Evolutionary conservation across 2,797 vertebrate species (phyloP), one percentile per base, ranked within the genome.

Genomic region (Sebastolobus altivelis): DNA sequence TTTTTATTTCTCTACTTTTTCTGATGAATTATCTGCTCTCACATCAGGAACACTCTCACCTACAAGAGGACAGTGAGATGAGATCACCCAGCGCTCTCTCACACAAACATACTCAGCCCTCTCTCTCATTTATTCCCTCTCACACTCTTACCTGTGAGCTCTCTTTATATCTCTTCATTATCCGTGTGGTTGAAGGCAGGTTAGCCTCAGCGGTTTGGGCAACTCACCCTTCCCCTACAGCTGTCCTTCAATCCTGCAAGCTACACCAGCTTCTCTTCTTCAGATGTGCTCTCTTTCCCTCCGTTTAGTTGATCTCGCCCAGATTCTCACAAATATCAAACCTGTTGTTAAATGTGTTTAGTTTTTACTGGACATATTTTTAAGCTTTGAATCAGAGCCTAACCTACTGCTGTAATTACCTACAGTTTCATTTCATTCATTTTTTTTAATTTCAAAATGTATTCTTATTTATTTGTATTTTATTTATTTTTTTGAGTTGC

Each of bases 141-240:
- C 37, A 27, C 20, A 33, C 61, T 74, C 55, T 46, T 56, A 73
- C 73, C 72, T 84, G 65, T 67, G n/a, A 79, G 74, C 71, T 68
- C n/a, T 33, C 46, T 65, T 58, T 79, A 70, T 68, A 27, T 75
- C 71, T 79, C 65, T 79, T 89, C 70, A 83, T 89, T 88, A 84
- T 84, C 61, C n/a, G 56, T 55, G 72, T 0, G 5, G 63, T 75
- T 84, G 73, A 71, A 56, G 75, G 58, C 65, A 80, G 69, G 78
- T 85, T 81, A 72, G 81, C 78, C 85, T 85, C 69, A 60, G 78
- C 14, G 63, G 35, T 82, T 81, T 79, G 52, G 25, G 59, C 66
- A 25, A 1, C 27, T 73, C 72, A 77, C 79, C 79, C 83, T 80
- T 79, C 49, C 70, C 60, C 72, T 71, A 62, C 55, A 75, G 69